Conservation (phyloP, 2,888 invertebrate species). For the Cheilosia scutellata region DNA sequence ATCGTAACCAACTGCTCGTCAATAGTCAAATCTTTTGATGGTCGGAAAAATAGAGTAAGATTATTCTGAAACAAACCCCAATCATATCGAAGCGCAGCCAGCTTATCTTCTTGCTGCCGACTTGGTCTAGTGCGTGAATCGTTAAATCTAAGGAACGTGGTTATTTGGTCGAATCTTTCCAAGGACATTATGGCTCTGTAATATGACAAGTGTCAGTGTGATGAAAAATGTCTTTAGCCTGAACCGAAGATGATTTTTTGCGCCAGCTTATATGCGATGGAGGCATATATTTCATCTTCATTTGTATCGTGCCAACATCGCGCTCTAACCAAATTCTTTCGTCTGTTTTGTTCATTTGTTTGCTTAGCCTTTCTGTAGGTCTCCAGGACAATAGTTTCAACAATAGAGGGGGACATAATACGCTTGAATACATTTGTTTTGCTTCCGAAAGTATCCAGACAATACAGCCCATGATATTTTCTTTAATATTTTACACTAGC, state of each 20-base stretch:
- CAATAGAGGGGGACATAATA: too few relatives aligned
- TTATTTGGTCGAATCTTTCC: constrained; percentile 28
- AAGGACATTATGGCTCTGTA: constrained; percentile 55
- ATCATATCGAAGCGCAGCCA: constrained; percentile 26
- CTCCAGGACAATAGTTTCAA: too few relatives aligned
- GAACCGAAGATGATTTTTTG: background rate
- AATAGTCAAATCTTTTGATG: constrained; percentile 27
- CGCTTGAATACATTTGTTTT: too few relatives aligned
- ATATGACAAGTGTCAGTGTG: constrained; percentile 12
- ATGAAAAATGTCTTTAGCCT: constrained; percentile 4
- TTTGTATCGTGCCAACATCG: constrained; percentile 1
- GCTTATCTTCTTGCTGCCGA: constrained; percentile 19
- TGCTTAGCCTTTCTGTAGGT: background rate
- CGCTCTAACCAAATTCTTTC: background rate
- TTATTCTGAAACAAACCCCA: constrained; percentile 1
- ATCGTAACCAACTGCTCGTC: constrained; percentile 36
- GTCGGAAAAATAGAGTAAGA: constrained; percentile 2
- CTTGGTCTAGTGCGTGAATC: constrained; percentile 28
- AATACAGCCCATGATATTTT: background rate
- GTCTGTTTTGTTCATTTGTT: background rate
- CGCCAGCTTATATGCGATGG: too few relatives aligned
- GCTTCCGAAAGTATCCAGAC: too few relatives aligned
- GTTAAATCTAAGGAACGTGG: constrained; percentile 23
- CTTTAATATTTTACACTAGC: background rate
- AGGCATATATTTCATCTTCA: too few relatives aligned